Evolutionary conservation across 37 sponge, comb jelly and placozoan genomes (phyloP), one percentile per base, ranked within the genome.

Genomic region (Amphimedon queenslandica): DNA sequence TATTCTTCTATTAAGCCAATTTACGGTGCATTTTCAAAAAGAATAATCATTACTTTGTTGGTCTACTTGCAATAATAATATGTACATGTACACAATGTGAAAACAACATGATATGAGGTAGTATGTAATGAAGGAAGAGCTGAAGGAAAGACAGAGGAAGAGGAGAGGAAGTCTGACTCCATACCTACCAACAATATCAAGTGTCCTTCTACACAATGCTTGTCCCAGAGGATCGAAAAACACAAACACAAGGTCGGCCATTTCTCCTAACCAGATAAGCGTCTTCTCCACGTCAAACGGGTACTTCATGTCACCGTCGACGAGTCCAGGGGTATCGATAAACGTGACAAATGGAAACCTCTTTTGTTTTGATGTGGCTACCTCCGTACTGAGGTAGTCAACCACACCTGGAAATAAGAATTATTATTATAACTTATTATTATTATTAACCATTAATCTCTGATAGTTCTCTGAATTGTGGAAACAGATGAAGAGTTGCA

Each of bases 171-270:
- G n/a, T n/a, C n/a, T n/a, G n/a, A 11, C 51, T 63, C 28, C 30
- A 23, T 24, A 78, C 86, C 40, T 40, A 85, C 86, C 85, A 56
- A 90, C 85, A 70, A 90, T 85, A 60, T 90, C 79, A 25, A 90
- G 82, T 57, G 91, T 90, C 63, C 91, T 40, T 61, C 80, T 90
- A 53, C 91, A 90, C 35, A 90, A 73, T 1, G 91, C 91, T 51
- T 90, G 91, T 8, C 91, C 91, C 36, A 90, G 75, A 0, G 91
- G 91, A 69, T 90, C 91, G 43, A 90, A 90, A 43, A 90, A 86
- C 42, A 90, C 91, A 39, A 90, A 84, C 8, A 85, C 80, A 5
- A 90, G 66, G 74, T 90, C 91, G 42, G 81, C 80, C 31, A 24
- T 47, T 16, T 37, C 74, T 31, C 86, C 91, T 57, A 90, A 75